Percentiles rank a stretch among this genome's conserved stretches.
phyloP scores from a whole-genome alignment of 2,797 vertebrate species.

The Diglossa cyanea region DNA sequence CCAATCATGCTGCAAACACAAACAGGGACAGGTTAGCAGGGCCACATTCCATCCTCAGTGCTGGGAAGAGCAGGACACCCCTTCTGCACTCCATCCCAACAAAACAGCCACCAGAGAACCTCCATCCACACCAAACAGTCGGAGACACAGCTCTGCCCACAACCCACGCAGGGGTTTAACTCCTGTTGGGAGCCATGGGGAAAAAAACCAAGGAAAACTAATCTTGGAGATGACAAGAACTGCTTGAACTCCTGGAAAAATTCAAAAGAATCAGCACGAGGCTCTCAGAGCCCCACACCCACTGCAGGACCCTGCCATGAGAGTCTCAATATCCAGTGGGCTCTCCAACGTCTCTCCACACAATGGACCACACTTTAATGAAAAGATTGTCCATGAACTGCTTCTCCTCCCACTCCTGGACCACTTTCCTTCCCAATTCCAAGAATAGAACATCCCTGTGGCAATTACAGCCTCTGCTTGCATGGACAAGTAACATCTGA shows the following conservation, averaged over 20 bases:
- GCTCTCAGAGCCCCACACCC: neutral
- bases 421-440: neutral
- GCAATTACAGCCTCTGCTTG: constrained; percentile 19
- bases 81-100: neutral
- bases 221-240: neutral
- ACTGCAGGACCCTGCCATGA: neutral
- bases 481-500: neutral
- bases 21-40: neutral
- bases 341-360: neutral
- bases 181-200: neutral
- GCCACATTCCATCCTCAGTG: accelerated
- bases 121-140: neutral
- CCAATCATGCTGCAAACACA: constrained; percentile 88
- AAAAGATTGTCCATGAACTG: neutral
- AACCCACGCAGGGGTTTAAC: neutral
- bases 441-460: neutral
- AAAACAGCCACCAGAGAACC: neutral
- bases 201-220: neutral
- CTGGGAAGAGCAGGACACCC: neutral
- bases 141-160: neutral
- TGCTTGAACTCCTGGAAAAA: neutral
- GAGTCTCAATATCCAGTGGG: neutral
- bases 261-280: neutral
- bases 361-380: neutral
- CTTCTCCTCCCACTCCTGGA: neutral